A percentile compares a stretch with the other conserved stretches of the same genome.
Evolutionary conservation across 23 tunicate species (phyloP).

Genomic region (Styela plicata): DNA sequence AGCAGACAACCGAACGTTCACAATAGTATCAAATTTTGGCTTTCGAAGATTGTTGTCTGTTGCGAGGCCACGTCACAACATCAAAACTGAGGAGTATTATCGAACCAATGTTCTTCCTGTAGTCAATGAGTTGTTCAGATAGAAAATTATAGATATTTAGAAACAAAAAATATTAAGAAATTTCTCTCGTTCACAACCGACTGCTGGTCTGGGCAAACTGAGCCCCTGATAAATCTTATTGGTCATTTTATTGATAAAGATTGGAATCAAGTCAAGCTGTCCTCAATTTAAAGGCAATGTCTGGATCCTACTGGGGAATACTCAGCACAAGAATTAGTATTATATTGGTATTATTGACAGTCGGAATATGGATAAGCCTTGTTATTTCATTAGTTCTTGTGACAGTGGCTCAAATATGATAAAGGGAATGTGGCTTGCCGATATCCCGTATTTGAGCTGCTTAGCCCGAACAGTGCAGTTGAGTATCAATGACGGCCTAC

Average conservation of each 20-base stretch:
- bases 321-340: slow-evolving; percentile 2
- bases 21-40: slow-evolving; percentile 41
- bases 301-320: slow-evolving; percentile 33
- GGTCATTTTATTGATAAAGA: slow-evolving; percentile 26
- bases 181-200: slow-evolving; percentile 37
- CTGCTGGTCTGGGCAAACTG: slow-evolving; percentile 36
- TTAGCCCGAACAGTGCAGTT: no score
- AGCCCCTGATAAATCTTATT: slow-evolving; percentile 37
- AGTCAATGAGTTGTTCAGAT: slow-evolving; percentile 2
- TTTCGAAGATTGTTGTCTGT: slow-evolving; percentile 28
- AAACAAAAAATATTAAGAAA: slow-evolving; percentile 21
- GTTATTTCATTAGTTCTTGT: no score
- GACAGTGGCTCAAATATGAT: no score
- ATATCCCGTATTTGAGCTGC: no score
- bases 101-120: slow-evolving; percentile 10
- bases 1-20: slow-evolving; percentile 44
- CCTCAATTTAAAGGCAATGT: slow-evolving; percentile 12
- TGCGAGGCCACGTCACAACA: slow-evolving; percentile 16
- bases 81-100: slow-evolving; percentile 25
- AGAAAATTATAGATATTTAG: slow-evolving; percentile 16
- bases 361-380: no score
- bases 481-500: no score
- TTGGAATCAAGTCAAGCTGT: slow-evolving; percentile 12
- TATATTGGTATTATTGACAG: slow-evolving; percentile 10
- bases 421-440: no score